Evolutionary conservation across 2,888 invertebrate genomes (phyloP).

Genomic region (Subacronicta megacephala): DNA sequence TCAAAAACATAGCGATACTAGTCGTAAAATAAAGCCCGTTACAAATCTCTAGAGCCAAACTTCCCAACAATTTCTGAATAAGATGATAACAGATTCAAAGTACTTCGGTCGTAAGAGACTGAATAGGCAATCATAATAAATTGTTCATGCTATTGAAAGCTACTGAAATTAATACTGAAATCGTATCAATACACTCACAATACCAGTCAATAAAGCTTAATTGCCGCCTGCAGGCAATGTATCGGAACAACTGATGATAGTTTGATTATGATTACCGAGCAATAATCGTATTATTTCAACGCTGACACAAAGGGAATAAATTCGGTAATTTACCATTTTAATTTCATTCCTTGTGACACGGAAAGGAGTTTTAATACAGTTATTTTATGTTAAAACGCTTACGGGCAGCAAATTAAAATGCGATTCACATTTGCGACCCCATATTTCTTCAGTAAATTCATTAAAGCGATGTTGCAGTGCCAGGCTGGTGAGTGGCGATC

Average conservation of each 20-base stretch:
- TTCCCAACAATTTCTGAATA: slow-evolving; percentile 5
- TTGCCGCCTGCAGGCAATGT: slow-evolving; percentile 48
- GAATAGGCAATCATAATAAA: not conserved
- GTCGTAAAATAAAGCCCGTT: slow-evolving; percentile 1
- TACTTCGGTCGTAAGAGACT: not conserved
- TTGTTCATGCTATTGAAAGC: slow-evolving; percentile 2
- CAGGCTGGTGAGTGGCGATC: slow-evolving; percentile 38
- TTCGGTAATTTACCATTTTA: slow-evolving; percentile 28
- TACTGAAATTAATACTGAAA: slow-evolving; percentile 15
- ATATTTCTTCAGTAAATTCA: slow-evolving; percentile 65
- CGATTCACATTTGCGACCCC: slow-evolving; percentile 57
- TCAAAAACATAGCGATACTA: slow-evolving; percentile 8
- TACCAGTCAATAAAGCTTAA: slow-evolving; percentile 41
- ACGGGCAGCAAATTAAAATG: slow-evolving; percentile 53
- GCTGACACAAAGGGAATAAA: slow-evolving; percentile 39
- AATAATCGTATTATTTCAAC: slow-evolving; percentile 41
- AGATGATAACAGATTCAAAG: not conserved
- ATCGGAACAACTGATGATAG: slow-evolving; percentile 49
- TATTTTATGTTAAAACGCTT: slow-evolving; percentile 34
- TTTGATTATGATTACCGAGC: slow-evolving; percentile 42
- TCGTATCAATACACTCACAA: slow-evolving; percentile 14
- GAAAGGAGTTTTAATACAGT: slow-evolving; percentile 23
- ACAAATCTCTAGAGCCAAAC: slow-evolving; percentile 18
- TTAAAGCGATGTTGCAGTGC: slow-evolving; percentile 57
- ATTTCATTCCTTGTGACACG: slow-evolving; percentile 19